These are phyloP conservation scores for Crocuta crocuta DNA, from an alignment of 2,113 vertebrate species.

Conservation along the genomic window DNA sequence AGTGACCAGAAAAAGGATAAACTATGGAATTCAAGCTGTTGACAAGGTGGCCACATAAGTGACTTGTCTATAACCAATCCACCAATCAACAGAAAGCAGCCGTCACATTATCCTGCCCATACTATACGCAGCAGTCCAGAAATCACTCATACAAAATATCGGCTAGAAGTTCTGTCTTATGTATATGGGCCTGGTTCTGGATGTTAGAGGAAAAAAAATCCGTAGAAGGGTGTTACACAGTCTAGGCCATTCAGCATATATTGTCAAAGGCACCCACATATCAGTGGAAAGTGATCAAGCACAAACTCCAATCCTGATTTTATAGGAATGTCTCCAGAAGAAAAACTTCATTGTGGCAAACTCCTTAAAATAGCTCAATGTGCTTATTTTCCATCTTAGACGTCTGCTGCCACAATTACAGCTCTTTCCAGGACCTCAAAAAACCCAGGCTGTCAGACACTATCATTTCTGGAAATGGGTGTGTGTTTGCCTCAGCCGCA, in stretches of 20 bases:
- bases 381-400: conserved; percentile 71
- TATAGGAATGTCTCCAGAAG: conserved; percentile 47
- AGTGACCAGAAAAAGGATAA: conserved; percentile 34
- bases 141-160: conserved; percentile 34
- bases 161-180: conserved; percentile 38
- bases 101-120: background rate
- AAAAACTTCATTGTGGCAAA: conserved; percentile 57
- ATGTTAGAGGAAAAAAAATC: background rate
- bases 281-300: conserved; percentile 55
- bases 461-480: conserved; percentile 74
- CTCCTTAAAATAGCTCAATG: conserved; percentile 65
- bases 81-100: background rate
- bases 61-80: background rate
- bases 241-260: conserved; percentile 8
- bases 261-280: conserved; percentile 42
- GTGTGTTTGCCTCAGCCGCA: conserved; percentile 59
- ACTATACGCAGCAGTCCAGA: background rate
- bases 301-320: conserved; percentile 41
- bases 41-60: background rate
- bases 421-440: conserved; percentile 62
- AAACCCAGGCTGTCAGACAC: conserved; percentile 69
- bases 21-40: conserved; percentile 42
- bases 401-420: conserved; percentile 56
- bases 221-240: background rate
- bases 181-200: background rate